Percentiles rank a stretch among this genome's conserved stretches.
Evolutionary conservation across 2,797 vertebrate genomes (phyloP).

Genomic region (Propithecus deckenii): DNA sequence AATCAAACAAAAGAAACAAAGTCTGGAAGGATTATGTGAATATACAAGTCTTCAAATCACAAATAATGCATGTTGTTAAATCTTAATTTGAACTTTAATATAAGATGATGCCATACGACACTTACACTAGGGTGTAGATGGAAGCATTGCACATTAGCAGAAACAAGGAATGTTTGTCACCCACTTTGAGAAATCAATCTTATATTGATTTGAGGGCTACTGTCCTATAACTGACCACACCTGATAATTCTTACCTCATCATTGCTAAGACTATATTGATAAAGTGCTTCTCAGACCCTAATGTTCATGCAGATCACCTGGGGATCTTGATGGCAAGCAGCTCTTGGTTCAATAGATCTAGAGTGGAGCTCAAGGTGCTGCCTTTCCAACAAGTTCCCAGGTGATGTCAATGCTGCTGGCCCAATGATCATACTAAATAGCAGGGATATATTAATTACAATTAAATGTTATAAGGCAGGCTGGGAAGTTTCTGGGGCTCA

Average conservation of each 20-base stretch:
- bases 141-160: not conserved
- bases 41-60: not conserved
- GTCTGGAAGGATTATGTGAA: not conserved
- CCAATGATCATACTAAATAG: not conserved
- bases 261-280: not conserved
- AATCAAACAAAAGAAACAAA: not conserved
- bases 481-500: not conserved
- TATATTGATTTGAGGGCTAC: not conserved
- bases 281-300: not conserved
- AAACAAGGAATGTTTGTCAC: not conserved
- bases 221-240: not conserved
- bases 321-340: not conserved
- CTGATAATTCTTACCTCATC: not conserved
- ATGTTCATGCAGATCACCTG: not conserved
- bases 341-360: not conserved
- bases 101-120: not conserved
- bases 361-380: not conserved
- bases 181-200: not conserved
- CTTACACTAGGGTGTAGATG: not conserved
- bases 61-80: not conserved
- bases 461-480: not conserved
- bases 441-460: not conserved
- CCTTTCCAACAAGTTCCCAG: not conserved
- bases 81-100: constrained; percentile 9
- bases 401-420: not conserved